phyloP scores from a whole-genome alignment of 2,888 invertebrate species.

The Parnassius smintheus region DNA sequence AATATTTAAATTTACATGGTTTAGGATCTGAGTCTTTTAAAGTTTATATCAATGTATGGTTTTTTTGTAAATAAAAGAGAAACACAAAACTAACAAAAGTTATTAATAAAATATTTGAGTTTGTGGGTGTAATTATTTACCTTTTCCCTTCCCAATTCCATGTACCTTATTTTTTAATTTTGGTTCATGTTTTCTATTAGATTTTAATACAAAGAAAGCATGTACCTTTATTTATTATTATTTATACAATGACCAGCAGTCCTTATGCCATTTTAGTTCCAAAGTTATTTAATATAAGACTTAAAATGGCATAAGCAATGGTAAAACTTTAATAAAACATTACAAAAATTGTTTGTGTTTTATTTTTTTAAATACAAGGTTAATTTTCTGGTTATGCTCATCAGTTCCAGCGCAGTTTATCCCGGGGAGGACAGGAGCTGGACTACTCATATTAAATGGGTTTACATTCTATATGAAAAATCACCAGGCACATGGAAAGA shows the following conservation, averaged over 20 bases:
- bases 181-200: constrained; percentile 33
- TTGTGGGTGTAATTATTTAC: constrained; percentile 56
- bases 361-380: constrained; percentile 31
- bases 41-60: constrained; percentile 10
- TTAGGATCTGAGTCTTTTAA: not conserved
- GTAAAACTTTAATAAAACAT: constrained; percentile 27
- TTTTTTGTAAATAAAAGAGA: constrained; percentile 26
- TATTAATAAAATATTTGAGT: constrained; percentile 46
- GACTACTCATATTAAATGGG: constrained; percentile 67
- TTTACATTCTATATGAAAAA: constrained; percentile 78
- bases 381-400: constrained; percentile 41
- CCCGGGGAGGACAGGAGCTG: constrained; percentile 71
- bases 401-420: constrained; percentile 75
- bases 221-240: constrained; percentile 6
- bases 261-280: constrained; percentile 18
- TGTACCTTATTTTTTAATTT: not conserved
- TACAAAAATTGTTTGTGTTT: constrained; percentile 41
- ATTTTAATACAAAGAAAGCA: constrained; percentile 17
- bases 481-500: constrained; percentile 74
- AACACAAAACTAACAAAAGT: constrained; percentile 9
- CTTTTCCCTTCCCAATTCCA: constrained; percentile 36
- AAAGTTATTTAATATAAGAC: not conserved
- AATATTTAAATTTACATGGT: not conserved
- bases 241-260: not conserved
- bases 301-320: constrained; percentile 16